phyloP scores from a whole-genome alignment of 1,140 invertebrate species.

The Drosophila orena region DNA sequence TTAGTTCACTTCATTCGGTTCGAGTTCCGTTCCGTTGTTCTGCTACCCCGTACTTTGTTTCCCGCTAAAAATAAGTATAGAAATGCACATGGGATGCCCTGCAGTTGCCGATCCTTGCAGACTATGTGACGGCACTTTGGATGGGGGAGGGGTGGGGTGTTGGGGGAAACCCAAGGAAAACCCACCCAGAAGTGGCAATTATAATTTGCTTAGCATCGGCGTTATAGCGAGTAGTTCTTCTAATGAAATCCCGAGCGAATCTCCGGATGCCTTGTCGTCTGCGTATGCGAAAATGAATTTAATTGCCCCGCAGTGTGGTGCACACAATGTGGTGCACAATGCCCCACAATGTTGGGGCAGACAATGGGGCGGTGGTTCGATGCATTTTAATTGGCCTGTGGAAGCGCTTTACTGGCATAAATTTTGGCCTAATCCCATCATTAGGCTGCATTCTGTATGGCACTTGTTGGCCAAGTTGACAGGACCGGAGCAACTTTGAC shows the following conservation, averaged over 20 bases:
- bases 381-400: conserved; percentile 83
- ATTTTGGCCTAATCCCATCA: conserved; percentile 79
- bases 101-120: conserved; percentile 63
- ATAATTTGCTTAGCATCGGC: conserved; percentile 59
- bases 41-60: conserved; percentile 26
- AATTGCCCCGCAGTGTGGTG: conserved; percentile 75
- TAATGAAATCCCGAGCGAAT: conserved; percentile 71
- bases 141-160: background rate
- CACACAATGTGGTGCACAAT: too few species aligned
- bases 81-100: conserved; percentile 16
- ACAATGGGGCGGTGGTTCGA: conserved; percentile 72
- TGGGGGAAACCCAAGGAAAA: conserved; percentile 13
- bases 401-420: conserved; percentile 47
- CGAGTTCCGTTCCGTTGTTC: conserved; percentile 43
- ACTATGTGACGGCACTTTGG: conserved; percentile 55
- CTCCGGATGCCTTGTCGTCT: conserved; percentile 69
- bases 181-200: conserved; percentile 79
- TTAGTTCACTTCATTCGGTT: conserved; percentile 11
- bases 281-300: conserved; percentile 81
- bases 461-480: conserved; percentile 60
- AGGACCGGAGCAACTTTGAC: conserved; percentile 40
- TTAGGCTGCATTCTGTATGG: conserved; percentile 70
- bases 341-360: conserved; percentile 8
- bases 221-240: conserved; percentile 63
- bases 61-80: conserved; percentile 28